Evolutionary conservation across 2,888 invertebrate genomes (phyloP).

Genomic region (Gasteruption jaculator): DNA sequence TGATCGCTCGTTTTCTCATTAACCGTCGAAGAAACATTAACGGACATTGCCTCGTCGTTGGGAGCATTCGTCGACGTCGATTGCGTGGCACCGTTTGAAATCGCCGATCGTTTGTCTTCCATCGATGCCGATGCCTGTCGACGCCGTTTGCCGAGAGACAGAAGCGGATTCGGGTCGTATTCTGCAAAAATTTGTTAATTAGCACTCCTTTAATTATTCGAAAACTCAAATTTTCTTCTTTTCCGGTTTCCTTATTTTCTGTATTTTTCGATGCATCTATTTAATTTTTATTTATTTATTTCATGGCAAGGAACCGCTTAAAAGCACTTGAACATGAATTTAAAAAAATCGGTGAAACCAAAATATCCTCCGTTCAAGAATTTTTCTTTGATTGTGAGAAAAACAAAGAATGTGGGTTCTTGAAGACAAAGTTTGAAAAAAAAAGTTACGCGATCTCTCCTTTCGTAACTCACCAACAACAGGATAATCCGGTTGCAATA

Average conservation of each 20-base stretch:
- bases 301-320: neutral
- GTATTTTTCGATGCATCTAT: too few species aligned
- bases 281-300: too few species aligned
- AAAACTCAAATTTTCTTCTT: neutral
- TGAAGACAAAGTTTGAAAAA: neutral
- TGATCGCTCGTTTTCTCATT: slow-evolving; percentile 25
- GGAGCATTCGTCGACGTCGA: slow-evolving; percentile 21
- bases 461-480: slow-evolving; percentile 78
- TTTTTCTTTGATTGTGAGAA: neutral
- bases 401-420: neutral
- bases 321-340: neutral
- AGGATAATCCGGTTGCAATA: slow-evolving; percentile 86
- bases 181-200: too few species aligned
- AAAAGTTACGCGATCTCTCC: too few species aligned
- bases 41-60: slow-evolving; percentile 24
- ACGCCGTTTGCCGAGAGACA: slow-evolving; percentile 72
- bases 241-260: too few species aligned
- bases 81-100: slow-evolving; percentile 20
- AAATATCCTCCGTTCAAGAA: neutral
- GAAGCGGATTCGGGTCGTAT: slow-evolving; percentile 76
- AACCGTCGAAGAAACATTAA: slow-evolving; percentile 24
- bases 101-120: slow-evolving; percentile 54
- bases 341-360: neutral
- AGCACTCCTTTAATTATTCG: neutral
- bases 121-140: slow-evolving; percentile 64